phyloP scores from a whole-genome alignment of 2,797 vertebrate species.

The Poeciliopsis infans region DNA sequence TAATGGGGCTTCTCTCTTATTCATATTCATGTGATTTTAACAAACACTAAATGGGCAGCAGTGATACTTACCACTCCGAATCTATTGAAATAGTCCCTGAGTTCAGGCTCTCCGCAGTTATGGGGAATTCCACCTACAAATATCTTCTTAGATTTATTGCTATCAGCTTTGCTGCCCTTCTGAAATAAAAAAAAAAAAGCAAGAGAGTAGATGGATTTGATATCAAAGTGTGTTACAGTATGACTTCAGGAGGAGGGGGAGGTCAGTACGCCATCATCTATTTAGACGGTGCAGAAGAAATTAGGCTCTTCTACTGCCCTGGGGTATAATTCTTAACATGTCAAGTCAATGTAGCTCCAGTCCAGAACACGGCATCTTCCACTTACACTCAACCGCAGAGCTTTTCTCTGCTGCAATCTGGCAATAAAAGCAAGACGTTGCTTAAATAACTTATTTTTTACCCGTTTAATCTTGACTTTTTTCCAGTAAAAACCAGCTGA shows the following conservation, averaged over 20 bases:
- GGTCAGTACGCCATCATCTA: constrained; percentile 74
- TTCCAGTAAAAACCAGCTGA: constrained; percentile 46
- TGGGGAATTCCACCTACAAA: constrained; percentile 99
- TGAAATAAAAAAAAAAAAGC: constrained; percentile 79
- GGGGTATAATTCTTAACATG: constrained; percentile 79
- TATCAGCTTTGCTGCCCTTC: constrained; percentile 98
- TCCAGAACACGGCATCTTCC: constrained; percentile 65
- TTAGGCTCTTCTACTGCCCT: constrained; percentile 72
- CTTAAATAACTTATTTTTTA: constrained; percentile 43
- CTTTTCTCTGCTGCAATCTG: constrained; percentile 41
- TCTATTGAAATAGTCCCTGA: constrained; percentile 99
- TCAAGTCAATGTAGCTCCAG: constrained; percentile 78
- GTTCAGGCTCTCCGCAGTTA: constrained; percentile 99
- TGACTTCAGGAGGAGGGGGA: constrained; percentile 56
- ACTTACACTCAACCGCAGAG: constrained; percentile 54
- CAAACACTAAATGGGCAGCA: constrained; percentile 16
- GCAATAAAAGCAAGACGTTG: constrained; percentile 49
- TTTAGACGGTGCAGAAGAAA: constrained; percentile 74
- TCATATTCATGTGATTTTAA: constrained; percentile 23
- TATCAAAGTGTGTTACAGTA: constrained; percentile 68
- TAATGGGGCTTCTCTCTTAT: not conserved
- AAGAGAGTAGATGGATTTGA: constrained; percentile 73
- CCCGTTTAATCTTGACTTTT: constrained; percentile 44
- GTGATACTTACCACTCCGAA: constrained; percentile 97
- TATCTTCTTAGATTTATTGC: constrained; percentile 99